Percentiles rank a stretch among this genome's conserved stretches.
phyloP scores from a whole-genome alignment of 2,797 vertebrate species.

The Zalophus californianus region DNA sequence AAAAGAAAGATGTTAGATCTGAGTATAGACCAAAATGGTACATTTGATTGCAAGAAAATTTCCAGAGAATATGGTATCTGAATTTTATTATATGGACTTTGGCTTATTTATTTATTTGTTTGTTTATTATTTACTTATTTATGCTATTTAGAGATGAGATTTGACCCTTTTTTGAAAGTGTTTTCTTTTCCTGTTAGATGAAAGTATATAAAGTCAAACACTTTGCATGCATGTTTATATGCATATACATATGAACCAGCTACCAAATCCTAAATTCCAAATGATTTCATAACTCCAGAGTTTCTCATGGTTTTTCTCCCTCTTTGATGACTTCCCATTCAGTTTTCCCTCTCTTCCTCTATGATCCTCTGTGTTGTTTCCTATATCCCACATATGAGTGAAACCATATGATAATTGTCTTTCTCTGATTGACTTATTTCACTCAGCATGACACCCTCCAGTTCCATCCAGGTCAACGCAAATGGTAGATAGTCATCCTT shows the following conservation, averaged over 20 bases:
- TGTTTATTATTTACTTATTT: not conserved
- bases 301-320: no score
- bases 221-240: not conserved
- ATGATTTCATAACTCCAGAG: not conserved
- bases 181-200: not conserved
- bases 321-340: no score
- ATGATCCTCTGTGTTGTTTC: no score
- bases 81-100: not conserved
- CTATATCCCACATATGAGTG: no score
- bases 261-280: not conserved
- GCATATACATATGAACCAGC: not conserved
- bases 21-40: not conserved
- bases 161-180: not conserved
- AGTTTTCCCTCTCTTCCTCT: no score
- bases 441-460: no score
- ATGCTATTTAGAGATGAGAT: not conserved
- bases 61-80: not conserved
- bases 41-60: not conserved
- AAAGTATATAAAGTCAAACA: not conserved
- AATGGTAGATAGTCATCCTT: no score
- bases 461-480: no score
- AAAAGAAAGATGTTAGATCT: constrained; percentile 11
- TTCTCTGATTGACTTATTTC: no score
- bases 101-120: not conserved
- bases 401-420: no score